Evolutionary conservation across 2,888 invertebrate genomes (phyloP), one percentile per base, ranked within the genome.

Genomic region (Unio pictorum): DNA sequence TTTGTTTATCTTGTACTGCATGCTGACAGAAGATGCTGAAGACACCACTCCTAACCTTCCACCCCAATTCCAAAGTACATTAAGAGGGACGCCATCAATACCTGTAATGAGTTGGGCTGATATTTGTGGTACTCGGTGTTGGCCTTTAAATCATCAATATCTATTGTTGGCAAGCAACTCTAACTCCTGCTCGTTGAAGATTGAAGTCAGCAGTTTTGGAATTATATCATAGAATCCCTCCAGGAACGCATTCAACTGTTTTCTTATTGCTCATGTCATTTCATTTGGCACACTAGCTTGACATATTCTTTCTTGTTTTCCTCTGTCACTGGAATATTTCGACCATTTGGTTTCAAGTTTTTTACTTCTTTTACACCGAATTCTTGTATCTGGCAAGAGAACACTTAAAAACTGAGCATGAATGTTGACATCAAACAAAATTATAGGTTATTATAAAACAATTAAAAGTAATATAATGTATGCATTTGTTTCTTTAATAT

Each of bases 51-150:
- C 55, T 28, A 5, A 20, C 20, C 26, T 55, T 55, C 15, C 28
- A 64, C 26, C 18, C 15, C 45, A 45, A 45, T 45, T 15, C 11
- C 15, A 15, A 45, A 15, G 45, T 45, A 11, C 15, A 45, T 45
- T 58, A 17, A 58, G 30, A 45, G 34, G 17, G 18, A 30, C 1
- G 4, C 45, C 45, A 45, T 45, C 55, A 80, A 82, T 91, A 95
- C 95, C 93, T 96, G 96, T 78, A 95, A 92, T 26, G 95, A 95
- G 83, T 93, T 95, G 45, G 94, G 93, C 89, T 94, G 95, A 90
- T 96, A 96, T 90, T 95, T 95, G 88, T 96, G 95, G 89, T 96
- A 96, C 88, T 96, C 96, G 18, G 95, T 95, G 89, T 96, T 96
- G 45, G 94, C 92, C 89, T 94, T 95, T 78, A 96, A 92, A 90